A percentile compares a stretch with the other conserved stretches of the same genome.
Conservation (phyloP, 2,888 invertebrate genomes). For the Eupsilia transversa region DNA sequence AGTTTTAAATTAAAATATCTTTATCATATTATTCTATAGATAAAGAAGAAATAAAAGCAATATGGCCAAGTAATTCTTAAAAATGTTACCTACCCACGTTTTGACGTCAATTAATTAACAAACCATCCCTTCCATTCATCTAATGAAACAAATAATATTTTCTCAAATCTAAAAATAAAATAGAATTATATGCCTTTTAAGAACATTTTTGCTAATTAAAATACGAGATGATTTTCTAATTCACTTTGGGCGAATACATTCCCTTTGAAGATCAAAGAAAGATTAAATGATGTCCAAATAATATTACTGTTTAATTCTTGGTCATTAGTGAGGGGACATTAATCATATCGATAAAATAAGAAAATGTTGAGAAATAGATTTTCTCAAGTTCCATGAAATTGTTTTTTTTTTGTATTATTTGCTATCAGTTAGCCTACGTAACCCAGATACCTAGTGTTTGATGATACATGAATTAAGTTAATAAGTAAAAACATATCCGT, state of each 20-base stretch:
- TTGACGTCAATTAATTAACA: not conserved
- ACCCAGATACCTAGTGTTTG: not conserved
- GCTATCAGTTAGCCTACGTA: no score
- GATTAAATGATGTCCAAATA: constrained; percentile 80
- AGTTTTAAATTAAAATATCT: no score
- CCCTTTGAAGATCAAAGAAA: constrained; percentile 83
- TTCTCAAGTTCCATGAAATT: not conserved
- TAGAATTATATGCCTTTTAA: constrained; percentile 11
- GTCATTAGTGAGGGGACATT: constrained; percentile 67
- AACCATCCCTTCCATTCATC: not conserved
- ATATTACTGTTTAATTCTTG: constrained; percentile 78
- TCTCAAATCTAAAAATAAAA: constrained; percentile 27
- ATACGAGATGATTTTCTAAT: constrained; percentile 62
- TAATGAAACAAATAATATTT: constrained; percentile 16
- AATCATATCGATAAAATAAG: constrained; percentile 40
- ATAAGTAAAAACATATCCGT: not conserved
- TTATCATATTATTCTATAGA: no score
- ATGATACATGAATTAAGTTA: not conserved
- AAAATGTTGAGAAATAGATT: not conserved
- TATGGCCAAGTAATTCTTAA: not conserved
- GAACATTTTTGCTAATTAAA: constrained; percentile 52
- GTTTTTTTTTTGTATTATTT: not conserved
- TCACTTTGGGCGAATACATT: constrained; percentile 67
- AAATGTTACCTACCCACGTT: not conserved
- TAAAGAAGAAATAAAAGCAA: no score